Conservation (phyloP, 1,140 invertebrate species). For the Aculops lycopersici region DNA sequence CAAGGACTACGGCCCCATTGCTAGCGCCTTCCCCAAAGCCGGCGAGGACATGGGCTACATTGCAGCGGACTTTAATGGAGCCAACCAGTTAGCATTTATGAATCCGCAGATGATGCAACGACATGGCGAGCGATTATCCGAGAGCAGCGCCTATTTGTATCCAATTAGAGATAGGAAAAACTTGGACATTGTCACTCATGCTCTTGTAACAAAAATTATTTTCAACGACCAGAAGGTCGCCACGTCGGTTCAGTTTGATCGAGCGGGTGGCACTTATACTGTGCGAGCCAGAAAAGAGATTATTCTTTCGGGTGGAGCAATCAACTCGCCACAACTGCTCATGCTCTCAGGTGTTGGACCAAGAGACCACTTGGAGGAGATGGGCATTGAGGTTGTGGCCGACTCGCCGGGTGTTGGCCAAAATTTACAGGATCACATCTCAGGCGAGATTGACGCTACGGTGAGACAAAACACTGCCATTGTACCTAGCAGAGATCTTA, state of each 20-base stretch:
- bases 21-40: constrained; percentile 42
- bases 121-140: constrained; percentile 46
- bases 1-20: constrained; percentile 40
- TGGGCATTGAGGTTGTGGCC: constrained; percentile 15
- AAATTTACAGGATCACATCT: constrained; percentile 19
- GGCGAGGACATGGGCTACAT: constrained; percentile 25
- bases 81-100: constrained; percentile 21
- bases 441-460: constrained; percentile 6
- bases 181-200: constrained; percentile 44
- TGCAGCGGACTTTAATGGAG: constrained; percentile 42
- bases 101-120: constrained; percentile 41
- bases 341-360: constrained; percentile 65
- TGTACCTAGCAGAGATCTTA: neutral
- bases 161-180: constrained; percentile 44
- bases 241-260: constrained; percentile 36
- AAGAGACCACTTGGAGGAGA: neutral
- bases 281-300: constrained; percentile 38
- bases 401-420: constrained; percentile 18
- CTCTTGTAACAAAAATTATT: constrained; percentile 45
- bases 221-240: constrained; percentile 52
- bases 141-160: constrained; percentile 52
- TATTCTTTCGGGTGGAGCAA: constrained; percentile 40
- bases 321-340: constrained; percentile 45
- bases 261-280: constrained; percentile 25
- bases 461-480: neutral